Evolutionary conservation across 1,140 invertebrate species (phyloP), one percentile per base, ranked within the genome.

Genomic region (Sycobia sp.): DNA sequence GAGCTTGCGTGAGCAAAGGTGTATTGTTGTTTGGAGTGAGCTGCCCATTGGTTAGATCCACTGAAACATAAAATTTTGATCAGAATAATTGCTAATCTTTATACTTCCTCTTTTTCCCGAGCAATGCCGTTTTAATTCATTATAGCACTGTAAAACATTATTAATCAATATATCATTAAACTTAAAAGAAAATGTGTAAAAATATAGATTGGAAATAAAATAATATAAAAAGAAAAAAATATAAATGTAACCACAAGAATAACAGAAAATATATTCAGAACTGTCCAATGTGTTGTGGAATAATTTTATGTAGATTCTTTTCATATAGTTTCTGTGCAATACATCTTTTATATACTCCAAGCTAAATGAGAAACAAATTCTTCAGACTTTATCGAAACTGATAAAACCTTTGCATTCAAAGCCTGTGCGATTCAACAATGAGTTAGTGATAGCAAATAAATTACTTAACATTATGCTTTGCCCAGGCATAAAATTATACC

Each of bases 1-100:
- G 88, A 73, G 93, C 92, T 86, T 95, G 92, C 81, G 93, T 94
- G 83, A 95, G 89, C 81, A 95, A 88, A 77, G 93, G 92, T 79
- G 91, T 93, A 84, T 93, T 94, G 89, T 94, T 94, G 87, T 94
- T 94, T 76, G 92, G 92, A 78, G 92, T 95, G 79, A 94, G 89
- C 86, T 94, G 92, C 83, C 93, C 92, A 84, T 94, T 95, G 84
- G 90, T 92, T 84, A 95, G 88, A 85, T 95, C 92, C 88, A 95
- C 92, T 95, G 90, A 86, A 90, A 90, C 77, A 89, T 79, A 81
- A 80, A 81, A 75, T 70, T 80, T 68, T 68, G 67, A 73, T 81
- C 69, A 82, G 71, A 78, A 79, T 72, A 76, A 71, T 71, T 71
- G 69, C 50, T 34, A 27, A 60, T 10, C 36, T 36, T 56, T 38